Conservation (phyloP, 2,888 invertebrate species). For the Protophormia terraenovae region DNA sequence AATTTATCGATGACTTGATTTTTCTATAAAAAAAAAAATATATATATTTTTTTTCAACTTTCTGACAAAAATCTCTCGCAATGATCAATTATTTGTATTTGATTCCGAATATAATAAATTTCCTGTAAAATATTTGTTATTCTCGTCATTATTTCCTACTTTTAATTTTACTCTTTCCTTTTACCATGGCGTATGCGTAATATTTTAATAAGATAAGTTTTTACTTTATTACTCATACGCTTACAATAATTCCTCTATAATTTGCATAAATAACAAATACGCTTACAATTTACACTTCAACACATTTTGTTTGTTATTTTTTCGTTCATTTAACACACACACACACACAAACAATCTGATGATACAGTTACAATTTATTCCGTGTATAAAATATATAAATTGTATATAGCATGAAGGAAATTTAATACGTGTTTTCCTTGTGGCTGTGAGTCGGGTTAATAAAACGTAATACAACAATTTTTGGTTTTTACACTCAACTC, state of each 20-base stretch:
- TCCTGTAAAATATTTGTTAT: too few relatives aligned
- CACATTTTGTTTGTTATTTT: conserved; percentile 4
- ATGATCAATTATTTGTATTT: too few relatives aligned
- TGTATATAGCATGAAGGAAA: conserved; percentile 35
- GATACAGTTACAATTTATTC: neutral
- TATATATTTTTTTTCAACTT: too few relatives aligned
- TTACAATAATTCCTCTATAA: neutral
- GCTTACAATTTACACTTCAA: conserved; percentile 29
- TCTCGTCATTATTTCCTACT: too few relatives aligned
- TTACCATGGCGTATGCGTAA: neutral
- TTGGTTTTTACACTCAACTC: conserved; percentile 21
- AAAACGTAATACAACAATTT: neutral
- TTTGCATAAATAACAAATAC: conserved; percentile 27
- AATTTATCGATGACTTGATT: too few relatives aligned
- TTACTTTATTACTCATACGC: conserved; percentile 1
- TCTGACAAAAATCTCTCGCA: too few relatives aligned
- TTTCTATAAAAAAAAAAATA: too few relatives aligned
- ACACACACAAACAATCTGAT: too few relatives aligned
- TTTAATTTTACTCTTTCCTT: too few relatives aligned
- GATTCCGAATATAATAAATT: too few relatives aligned
- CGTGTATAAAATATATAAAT: conserved; percentile 9
- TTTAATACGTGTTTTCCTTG: conserved; percentile 56
- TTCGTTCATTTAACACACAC: neutral
- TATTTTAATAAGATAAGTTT: neutral
- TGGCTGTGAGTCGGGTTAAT: conserved; percentile 30